These are phyloP conservation scores for Trissolcus brochymenae DNA, from an alignment of 2,888 invertebrate genomes.

Conservation along the genomic window DNA sequence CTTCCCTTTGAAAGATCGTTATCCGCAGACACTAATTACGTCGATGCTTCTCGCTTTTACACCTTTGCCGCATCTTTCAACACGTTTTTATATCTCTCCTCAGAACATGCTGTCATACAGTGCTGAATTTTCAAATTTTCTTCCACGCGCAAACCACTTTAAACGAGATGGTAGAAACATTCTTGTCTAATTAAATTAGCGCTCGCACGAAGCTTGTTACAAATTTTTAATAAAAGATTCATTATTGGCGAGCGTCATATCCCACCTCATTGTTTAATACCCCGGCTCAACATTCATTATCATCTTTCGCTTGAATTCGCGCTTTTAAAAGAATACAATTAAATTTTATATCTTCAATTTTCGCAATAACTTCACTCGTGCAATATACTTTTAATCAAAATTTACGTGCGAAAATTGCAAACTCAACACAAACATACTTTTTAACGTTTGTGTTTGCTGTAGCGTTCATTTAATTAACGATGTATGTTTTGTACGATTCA, in stretches of 20 bases:
- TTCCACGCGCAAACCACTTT: constrained; percentile 18
- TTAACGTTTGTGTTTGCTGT: no score
- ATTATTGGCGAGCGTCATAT: constrained; percentile 21
- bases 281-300: no score
- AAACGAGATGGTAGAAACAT: constrained; percentile 29
- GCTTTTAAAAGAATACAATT: no score
- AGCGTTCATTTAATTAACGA: no score
- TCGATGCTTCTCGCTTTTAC: constrained; percentile 57
- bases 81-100: constrained; percentile 42
- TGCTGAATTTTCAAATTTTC: constrained; percentile 29
- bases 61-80: constrained; percentile 54
- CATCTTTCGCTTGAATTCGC: constrained; percentile 1
- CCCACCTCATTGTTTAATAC: no score
- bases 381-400: no score
- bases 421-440: no score
- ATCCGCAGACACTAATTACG: constrained; percentile 59
- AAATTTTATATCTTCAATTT: no score
- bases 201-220: constrained; percentile 14
- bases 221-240: constrained; percentile 42
- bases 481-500: no score
- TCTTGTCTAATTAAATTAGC: constrained; percentile 39
- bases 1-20: constrained; percentile 57
- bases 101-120: constrained; percentile 40
- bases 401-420: no score
- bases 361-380: no score